Conservation (phyloP, 2,888 invertebrate genomes). For the Lycaena phlaeas region DNA sequence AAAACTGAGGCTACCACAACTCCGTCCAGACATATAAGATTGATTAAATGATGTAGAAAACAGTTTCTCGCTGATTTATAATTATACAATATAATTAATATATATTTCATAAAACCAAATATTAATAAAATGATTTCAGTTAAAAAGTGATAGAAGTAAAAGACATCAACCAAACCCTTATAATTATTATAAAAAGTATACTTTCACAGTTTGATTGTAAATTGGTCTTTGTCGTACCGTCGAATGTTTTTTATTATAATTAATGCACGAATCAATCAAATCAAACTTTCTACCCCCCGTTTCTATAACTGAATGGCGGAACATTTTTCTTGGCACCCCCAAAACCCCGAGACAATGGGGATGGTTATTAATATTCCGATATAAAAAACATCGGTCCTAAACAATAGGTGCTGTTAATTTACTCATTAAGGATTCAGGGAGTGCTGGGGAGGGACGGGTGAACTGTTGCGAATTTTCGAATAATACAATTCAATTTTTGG, state of each 20-base stretch:
- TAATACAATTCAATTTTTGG: conserved; percentile 32
- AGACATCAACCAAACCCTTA: no score
- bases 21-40: no score
- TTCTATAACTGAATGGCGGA: conserved; percentile 30
- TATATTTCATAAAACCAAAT: no score
- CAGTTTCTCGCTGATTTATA: no score
- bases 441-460: conserved; percentile 27
- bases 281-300: conserved; percentile 33
- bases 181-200: no score
- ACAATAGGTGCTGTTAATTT: conserved; percentile 73
- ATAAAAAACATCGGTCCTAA: conserved; percentile 58
- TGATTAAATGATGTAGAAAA: no score
- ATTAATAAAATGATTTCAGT: no score
- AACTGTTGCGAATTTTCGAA: conserved; percentile 25
- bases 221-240: no score
- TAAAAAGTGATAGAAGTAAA: no score
- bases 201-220: no score
- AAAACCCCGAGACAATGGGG: conserved; percentile 49
- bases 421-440: conserved; percentile 68
- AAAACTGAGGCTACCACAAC: no score
- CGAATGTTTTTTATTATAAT: conserved; percentile 70
- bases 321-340: conserved; percentile 38
- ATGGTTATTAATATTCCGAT: conserved; percentile 67
- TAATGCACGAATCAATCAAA: conserved; percentile 71
- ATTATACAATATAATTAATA: no score